Base-by-base conservation (phyloP, 1,140 invertebrate genomes). In the Calycopis cecrops region DNA sequence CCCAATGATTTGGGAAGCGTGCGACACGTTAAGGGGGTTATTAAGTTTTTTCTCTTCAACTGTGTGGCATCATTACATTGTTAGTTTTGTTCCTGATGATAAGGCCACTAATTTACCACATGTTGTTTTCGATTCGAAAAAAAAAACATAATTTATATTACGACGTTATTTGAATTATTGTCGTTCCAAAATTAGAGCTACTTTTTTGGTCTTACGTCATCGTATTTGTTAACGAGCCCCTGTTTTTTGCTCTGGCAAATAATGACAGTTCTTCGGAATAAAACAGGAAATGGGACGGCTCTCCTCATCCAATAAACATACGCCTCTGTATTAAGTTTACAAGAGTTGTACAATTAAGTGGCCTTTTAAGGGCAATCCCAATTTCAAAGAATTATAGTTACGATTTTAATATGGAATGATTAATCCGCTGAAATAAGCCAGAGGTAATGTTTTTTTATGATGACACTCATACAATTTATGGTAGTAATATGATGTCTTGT, bases 101-200 rank as follows among this genome's bases (percentile, higher is more conserved):
- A 68, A 63, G 68, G 65, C 60, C 67, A 58, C 52, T 63, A 78
- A 76, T 74, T 76, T 72, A 78, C 73, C 75, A 78, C 71, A 78
- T 78, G 75, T 64, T 66, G 61, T 62, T 65, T 62, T 58, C 40
- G 48, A 60, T 48, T 38, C 57, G 67, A 69, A 72, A 73, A 73
- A 71, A 73, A 71, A 69, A 71, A 73, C 55, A 68, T 75, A 76
- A 78, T 78, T 78, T 72, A 60, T 73, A 61, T 72, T 75, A 70
- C 70, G 68, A 72, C 65, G 72, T 66, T 66, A 66, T 64, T 73
- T 64, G 63, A 69, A 70, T 69, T 77, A 70, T 65, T 58, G 59
- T 53, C 28, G 48, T 59, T 34, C 63, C 64, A 64, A 28, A 3
- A 28, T 28, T 28, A 28, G 6, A 28, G 21, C 21, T 3, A 28